Evolutionary conservation across 1,140 invertebrate species (phyloP).

Genomic region (Drosophila asahinai): DNA sequence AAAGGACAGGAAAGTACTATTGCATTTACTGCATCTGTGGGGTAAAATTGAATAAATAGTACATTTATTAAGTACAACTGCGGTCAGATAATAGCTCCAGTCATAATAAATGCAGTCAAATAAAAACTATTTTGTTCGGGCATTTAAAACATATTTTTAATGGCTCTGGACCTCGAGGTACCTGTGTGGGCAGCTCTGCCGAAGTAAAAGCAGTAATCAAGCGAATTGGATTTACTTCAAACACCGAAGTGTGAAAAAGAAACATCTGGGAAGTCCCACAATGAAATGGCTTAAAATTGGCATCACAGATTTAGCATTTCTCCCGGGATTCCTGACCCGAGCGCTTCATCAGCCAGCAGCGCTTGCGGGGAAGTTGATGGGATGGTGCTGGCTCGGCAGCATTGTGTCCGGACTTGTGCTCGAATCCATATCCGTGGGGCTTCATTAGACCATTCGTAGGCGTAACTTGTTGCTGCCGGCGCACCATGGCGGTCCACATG

Average conservation of each 20-base stretch:
- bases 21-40: neutral
- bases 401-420: neutral
- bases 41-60: neutral
- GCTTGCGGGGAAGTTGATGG: slow-evolving; percentile 18
- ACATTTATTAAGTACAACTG: neutral
- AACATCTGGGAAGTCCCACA: neutral
- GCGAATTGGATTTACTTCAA: neutral
- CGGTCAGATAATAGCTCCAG: too few species aligned
- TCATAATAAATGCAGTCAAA: too few species aligned
- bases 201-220: neutral
- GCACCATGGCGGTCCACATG: slow-evolving; percentile 14
- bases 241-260: neutral
- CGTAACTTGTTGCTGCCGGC: neutral
- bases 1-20: neutral
- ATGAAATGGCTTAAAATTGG: neutral
- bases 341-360: slow-evolving; percentile 27
- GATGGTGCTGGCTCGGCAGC: neutral
- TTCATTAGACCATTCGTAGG: neutral
- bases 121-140: too few species aligned
- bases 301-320: neutral
- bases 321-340: neutral
- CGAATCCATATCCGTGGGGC: neutral
- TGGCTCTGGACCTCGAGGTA: too few species aligned
- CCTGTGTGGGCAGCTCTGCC: too few species aligned
- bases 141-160: too few species aligned